Evolutionary conservation across 2,888 invertebrate species (phyloP).

Genomic region (Proisotoma minuta): DNA sequence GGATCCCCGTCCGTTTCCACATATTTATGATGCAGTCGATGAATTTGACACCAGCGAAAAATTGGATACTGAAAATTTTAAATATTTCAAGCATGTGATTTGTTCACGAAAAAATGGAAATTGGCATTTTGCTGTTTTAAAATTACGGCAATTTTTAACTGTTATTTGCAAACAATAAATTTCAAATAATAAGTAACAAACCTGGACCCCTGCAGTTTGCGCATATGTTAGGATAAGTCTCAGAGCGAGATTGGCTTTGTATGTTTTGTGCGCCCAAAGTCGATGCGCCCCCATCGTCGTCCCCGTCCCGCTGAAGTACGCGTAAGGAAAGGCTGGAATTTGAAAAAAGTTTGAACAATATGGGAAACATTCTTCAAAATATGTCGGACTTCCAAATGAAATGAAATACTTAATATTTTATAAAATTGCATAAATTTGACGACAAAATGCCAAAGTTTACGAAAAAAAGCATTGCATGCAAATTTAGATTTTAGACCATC

Average conservation of each 20-base stretch:
- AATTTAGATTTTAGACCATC: too few relatives aligned
- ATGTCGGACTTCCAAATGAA: too few relatives aligned
- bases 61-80: conserved; percentile 27
- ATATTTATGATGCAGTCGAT: conserved; percentile 76
- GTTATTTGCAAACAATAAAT: neutral
- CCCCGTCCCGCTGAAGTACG: conserved; percentile 9
- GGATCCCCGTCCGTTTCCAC: conserved; percentile 91
- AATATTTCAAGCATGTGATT: too few relatives aligned
- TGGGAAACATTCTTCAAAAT: too few relatives aligned
- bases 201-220: conserved; percentile 25
- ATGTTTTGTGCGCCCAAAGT: conserved; percentile 30
- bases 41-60: conserved; percentile 22
- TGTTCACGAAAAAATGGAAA: too few relatives aligned
- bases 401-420: too few relatives aligned
- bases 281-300: conserved; percentile 12
- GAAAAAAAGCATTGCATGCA: too few relatives aligned
- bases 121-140: too few relatives aligned
- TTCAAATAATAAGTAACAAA: too few relatives aligned
- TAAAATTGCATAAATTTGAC: too few relatives aligned
- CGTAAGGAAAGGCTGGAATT: conserved; percentile 9
- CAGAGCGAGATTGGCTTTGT: conserved; percentile 24
- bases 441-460: too few relatives aligned
- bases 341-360: too few relatives aligned
- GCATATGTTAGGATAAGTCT: conserved; percentile 15
- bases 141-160: conserved; percentile 6